Evolutionary conservation across 2,113 vertebrate genomes (phyloP).

Genomic region (Cynocephalus volans): DNA sequence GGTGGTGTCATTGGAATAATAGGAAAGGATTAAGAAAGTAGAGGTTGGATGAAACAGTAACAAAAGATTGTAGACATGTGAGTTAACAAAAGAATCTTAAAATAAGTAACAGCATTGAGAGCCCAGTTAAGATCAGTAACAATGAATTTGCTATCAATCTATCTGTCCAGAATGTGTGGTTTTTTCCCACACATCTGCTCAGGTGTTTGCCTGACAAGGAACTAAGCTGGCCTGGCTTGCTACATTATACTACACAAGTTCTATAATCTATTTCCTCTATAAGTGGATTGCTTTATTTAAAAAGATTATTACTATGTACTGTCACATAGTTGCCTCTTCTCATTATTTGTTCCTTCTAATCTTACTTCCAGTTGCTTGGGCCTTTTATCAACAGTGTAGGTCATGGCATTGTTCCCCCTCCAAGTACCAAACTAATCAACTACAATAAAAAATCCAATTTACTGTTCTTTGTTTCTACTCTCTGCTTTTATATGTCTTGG

Average conservation of each 20-base stretch:
- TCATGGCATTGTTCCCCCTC: neutral
- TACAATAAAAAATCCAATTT: neutral
- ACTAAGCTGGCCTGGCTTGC: neutral
- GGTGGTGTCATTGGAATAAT: neutral
- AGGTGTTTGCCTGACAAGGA: neutral
- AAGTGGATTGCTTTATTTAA: neutral
- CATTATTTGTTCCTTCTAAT: neutral
- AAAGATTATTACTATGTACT: neutral
- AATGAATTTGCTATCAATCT: neutral
- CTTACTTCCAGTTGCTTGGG: neutral
- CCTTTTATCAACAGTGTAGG: neutral
- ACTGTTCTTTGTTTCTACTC: neutral
- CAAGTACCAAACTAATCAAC: neutral
- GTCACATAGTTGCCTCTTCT: neutral
- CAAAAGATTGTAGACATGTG: neutral
- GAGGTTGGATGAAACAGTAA: neutral
- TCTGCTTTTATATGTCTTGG: neutral
- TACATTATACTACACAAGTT: neutral
- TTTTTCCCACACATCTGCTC: neutral
- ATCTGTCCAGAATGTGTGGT: neutral
- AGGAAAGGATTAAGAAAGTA: neutral
- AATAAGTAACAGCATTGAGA: neutral
- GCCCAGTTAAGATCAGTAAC: neutral
- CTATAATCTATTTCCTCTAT: neutral
- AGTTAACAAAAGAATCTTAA: neutral